Percentiles rank a stretch among this genome's conserved stretches.
phyloP scores from a whole-genome alignment of 2,888 invertebrate genomes.

The Pandemis cinnamomeana region DNA sequence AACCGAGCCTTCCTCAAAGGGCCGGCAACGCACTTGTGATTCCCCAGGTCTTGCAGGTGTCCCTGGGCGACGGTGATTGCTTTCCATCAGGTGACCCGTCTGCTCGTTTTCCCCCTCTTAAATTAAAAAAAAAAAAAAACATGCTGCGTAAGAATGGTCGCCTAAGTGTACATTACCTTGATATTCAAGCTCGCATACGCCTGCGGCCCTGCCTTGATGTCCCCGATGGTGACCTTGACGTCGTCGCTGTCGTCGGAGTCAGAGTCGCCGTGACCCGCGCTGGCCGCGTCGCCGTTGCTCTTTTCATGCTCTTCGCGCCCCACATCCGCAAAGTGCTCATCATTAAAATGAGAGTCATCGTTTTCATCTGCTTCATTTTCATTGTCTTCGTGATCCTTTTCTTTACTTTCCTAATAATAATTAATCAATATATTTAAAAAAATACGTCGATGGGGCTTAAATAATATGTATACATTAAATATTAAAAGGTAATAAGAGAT shows the following conservation, averaged over 20 bases:
- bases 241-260: conserved; percentile 92
- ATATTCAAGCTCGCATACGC: conserved; percentile 90
- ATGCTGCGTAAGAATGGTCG: not conserved
- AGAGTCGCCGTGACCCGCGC: conserved; percentile 84
- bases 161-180: conserved; percentile 75
- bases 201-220: conserved; percentile 90
- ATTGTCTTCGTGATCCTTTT: conserved; percentile 78
- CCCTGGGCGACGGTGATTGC: no score
- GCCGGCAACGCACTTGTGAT: no score
- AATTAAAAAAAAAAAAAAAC: no score
- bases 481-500: no score
- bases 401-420: conserved; percentile 62
- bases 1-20: no score
- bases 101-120: no score
- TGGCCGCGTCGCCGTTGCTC: conserved; percentile 76
- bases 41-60: no score
- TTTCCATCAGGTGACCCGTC: no score
- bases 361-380: conserved; percentile 78
- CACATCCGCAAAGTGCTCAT: conserved; percentile 80
- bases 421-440: no score
- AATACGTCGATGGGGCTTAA: no score
- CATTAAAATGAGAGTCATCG: conserved; percentile 79
- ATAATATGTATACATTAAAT: no score
- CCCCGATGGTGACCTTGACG: conserved; percentile 96
- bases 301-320: conserved; percentile 67